Evolutionary conservation across 2,888 invertebrate species (phyloP), one percentile per base, ranked within the genome.

Genomic region (Aethes cnicana): DNA sequence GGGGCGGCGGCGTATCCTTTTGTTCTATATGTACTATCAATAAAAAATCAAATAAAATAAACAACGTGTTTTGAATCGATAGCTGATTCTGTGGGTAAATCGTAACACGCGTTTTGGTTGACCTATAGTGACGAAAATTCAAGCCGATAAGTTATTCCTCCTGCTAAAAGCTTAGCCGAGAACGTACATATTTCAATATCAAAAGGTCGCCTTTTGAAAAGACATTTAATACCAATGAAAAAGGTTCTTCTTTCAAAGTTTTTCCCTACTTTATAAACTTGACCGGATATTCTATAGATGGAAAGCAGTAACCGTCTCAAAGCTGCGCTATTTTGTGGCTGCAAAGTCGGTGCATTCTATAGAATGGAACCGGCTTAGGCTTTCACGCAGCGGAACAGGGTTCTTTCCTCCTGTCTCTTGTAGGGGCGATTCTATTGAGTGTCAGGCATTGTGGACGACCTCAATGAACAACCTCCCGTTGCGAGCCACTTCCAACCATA

Each of bases 361-460:
- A 72, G 60, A 69, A 61, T 62, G 68, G 69, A 74, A 74, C 72
- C 69, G 70, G 68, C 72, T 75, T 67, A 74, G 69, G 74, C 80
- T 79, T 81, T 80, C 72, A 76, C 68, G 68, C 72, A 63, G 57
- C 65, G 68, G 68, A 78, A 77, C 74, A 69, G 66, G 62, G 70
- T 72, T 74, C 74, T 77, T 78, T 77, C 67, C 56, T 68, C 66
- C 62, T 48, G 58, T 62, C 68, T 68, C 61, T 62, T 56, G 64
- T 59, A 61, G 57, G 64, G 64, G 71, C 68, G 69, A 69, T 76
- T 74, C 72, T 72, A 76, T 81, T 76, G 74, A 78, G 72, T 62
- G 66, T 69, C 58, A 66, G 62, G 67, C 59, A 74, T 72, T 77
- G 72, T 74, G 65, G 62, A 61, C 57, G 61, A 55, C 62, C 64